phyloP scores from a whole-genome alignment of 2,888 invertebrate genomes.

The Eristalinus aeneus region DNA sequence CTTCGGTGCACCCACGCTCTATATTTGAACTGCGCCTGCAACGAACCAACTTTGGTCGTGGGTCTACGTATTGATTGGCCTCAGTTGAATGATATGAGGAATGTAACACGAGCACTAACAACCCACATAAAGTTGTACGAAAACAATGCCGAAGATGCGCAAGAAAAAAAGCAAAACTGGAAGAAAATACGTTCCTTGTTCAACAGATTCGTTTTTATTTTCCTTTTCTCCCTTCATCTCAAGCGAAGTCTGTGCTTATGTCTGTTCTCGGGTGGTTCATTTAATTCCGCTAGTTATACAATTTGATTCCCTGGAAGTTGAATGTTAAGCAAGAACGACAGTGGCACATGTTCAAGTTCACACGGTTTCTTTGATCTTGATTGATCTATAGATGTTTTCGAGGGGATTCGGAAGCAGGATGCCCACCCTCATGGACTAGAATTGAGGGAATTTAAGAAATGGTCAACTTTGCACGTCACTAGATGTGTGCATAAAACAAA shows the following conservation, averaged over 20 bases:
- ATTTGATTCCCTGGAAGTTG: constrained; percentile 56
- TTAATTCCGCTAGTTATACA: constrained; percentile 19
- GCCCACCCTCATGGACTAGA: neutral
- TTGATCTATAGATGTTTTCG: neutral
- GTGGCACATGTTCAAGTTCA: constrained; percentile 60
- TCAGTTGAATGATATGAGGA: constrained; percentile 68
- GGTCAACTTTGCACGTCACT: too few species aligned
- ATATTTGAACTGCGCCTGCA: constrained; percentile 20
- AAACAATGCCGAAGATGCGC: constrained; percentile 6
- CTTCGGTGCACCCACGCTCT: neutral
- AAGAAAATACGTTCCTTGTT: constrained; percentile 18
- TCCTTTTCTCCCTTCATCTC: neutral
- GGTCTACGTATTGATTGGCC: constrained; percentile 46
- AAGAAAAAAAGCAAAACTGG: constrained; percentile 3
- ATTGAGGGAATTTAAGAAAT: neutral
- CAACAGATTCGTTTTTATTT: constrained; percentile 3
- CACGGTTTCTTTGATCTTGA: constrained; percentile 21
- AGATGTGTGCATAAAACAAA: too few species aligned
- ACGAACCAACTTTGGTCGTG: neutral
- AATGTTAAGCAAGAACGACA: constrained; percentile 61
- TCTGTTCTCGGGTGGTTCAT: constrained; percentile 8
- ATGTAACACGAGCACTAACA: constrained; percentile 63
- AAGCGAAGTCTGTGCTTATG: constrained; percentile 12
- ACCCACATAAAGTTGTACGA: constrained; percentile 45
- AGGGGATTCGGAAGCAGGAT: neutral